Evolutionary conservation across 30 jellyfish, hydroid and myxozoan genomes (phyloP).

Genomic region (Euphysa ruthae): DNA sequence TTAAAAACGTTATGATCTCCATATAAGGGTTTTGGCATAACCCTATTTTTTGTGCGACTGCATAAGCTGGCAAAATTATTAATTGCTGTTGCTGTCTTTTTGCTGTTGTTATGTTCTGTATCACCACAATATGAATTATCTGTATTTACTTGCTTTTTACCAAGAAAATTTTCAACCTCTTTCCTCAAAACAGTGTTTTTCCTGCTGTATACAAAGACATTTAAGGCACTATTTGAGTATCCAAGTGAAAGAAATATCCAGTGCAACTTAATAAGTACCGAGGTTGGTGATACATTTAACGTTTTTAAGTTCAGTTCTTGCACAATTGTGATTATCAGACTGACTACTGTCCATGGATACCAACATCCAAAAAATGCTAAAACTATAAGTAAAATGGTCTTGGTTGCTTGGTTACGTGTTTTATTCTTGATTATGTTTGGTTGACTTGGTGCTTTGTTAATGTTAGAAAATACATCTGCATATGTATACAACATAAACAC

Average conservation of each 20-base stretch:
- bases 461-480: neutral
- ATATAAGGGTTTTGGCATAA: no score
- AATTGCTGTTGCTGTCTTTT: no score
- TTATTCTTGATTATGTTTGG: neutral
- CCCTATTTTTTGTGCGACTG: no score
- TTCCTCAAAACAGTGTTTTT: conserved; percentile 60
- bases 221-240: conserved; percentile 59
- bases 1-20: no score
- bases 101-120: neutral
- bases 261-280: conserved; percentile 12
- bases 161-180: conserved; percentile 28
- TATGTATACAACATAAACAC: conserved; percentile 15
- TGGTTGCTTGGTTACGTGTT: conserved; percentile 59
- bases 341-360: conserved; percentile 46
- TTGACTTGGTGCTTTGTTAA: conserved; percentile 3
- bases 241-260: conserved; percentile 50
- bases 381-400: conserved; percentile 50
- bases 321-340: conserved; percentile 14
- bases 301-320: neutral
- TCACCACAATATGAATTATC: no score
- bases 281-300: neutral
- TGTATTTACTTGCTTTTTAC: neutral
- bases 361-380: conserved; percentile 61
- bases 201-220: conserved; percentile 67
- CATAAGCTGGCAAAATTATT: no score